Base-by-base conservation (phyloP, 92 coral and sea anemone genomes). In the Parazoanthus atlanticus region DNA sequence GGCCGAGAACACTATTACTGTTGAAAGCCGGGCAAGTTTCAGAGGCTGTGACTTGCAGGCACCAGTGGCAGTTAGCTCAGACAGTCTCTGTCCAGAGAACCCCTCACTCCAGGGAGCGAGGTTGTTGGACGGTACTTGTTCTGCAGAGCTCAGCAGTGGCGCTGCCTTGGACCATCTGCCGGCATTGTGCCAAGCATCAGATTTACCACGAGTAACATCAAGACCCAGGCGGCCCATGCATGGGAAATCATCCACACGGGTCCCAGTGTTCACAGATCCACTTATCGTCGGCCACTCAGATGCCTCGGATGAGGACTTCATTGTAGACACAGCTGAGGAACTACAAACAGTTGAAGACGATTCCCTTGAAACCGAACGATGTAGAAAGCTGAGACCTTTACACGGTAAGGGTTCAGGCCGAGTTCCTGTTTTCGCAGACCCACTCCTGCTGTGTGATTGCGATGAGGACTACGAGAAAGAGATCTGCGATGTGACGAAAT, bases 241-340 rank as follows among this genome's bases (percentile, higher is more conserved):
- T 9, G 78, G 78, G 64, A 69, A 38, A 70, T 67, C 78, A 26
- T 83, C 86, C 78, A 25, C 87, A 29, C 87, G 87, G 16, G 64
- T 84, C 2, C 87, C 87, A 70, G 87, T 84, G n/a, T 84, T 84
- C 67, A 84, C 87, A 67, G 87, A 84, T 23, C 78, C 87, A 16
- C 78, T 84, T 25, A 71, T 84, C 32, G 25, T 70, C 7, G 78
- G 77, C 23, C 76, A 29, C 16, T 84, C 87, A 43, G 78, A 69
- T 40, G 32, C 2, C 56, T 43, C 41, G 31, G 71, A 84, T 31
- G 86, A 83, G 1, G 78, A 26, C n/a, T 29, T 84, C 25, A 54
- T 46, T 41, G 65, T 8, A 26, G 64, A 84, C 33, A 28, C 87
- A 5, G 30, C 65, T 6, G 28, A 56, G 66, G 33, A 72, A 21